Conservation (phyloP, 1,140 invertebrate genomes). For the Battus philenor region DNA sequence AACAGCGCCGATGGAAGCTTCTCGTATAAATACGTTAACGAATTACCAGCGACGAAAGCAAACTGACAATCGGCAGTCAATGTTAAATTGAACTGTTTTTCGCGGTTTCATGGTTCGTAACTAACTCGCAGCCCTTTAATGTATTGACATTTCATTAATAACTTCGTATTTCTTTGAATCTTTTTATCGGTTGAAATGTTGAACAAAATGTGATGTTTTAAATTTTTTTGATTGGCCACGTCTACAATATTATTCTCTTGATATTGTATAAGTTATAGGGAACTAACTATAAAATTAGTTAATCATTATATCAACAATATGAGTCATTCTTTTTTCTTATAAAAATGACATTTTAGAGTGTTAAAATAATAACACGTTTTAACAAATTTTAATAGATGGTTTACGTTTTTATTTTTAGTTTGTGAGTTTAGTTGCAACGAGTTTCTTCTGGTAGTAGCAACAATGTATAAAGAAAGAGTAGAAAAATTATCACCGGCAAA, state of each 20-base stretch:
- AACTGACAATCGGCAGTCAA: conserved; percentile 18
- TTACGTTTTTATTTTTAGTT: too few species aligned
- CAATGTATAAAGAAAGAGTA: conserved; percentile 53
- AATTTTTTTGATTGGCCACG: too few species aligned
- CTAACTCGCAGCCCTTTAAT: neutral
- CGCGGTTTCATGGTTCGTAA: conserved; percentile 20
- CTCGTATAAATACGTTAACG: conserved; percentile 8
- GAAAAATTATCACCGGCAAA: conserved; percentile 72
- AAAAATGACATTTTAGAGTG: too few species aligned
- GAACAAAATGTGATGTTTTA: too few species aligned
- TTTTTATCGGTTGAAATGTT: too few species aligned
- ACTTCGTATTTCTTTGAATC: neutral
- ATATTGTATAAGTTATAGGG: too few species aligned
- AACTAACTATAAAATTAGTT: neutral
- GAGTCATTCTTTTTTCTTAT: neutral
- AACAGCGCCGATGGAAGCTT: too few species aligned
- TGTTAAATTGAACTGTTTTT: conserved; percentile 21
- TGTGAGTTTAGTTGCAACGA: too few species aligned
- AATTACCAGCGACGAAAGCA: conserved; percentile 22
- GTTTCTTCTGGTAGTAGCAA: conserved; percentile 23
- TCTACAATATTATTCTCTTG: too few species aligned
- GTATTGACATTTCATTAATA: neutral
- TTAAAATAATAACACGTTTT: too few species aligned
- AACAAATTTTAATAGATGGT: too few species aligned
- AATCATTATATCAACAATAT: neutral